Evolutionary conservation across 2,888 invertebrate genomes (phyloP).

Genomic region (Drosophila birchii): DNA sequence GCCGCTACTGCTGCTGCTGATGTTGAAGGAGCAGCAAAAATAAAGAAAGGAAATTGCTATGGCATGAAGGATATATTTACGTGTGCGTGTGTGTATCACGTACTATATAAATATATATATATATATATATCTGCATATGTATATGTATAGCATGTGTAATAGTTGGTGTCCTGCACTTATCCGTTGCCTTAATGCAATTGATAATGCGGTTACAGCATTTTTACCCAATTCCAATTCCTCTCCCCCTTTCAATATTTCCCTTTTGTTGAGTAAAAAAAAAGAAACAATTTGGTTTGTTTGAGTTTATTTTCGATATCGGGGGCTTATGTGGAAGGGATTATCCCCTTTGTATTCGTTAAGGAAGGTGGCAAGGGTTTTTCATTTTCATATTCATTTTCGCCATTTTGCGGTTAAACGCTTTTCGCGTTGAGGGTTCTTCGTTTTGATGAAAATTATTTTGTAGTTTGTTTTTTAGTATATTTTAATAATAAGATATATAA

Average conservation of each 20-base stretch:
- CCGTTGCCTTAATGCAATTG: slow-evolving; percentile 38
- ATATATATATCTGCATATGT: background rate
- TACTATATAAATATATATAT: slow-evolving; percentile 5
- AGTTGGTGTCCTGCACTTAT: slow-evolving; percentile 30
- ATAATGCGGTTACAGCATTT: slow-evolving; percentile 38
- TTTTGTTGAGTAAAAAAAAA: slow-evolving; percentile 1
- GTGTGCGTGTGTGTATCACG: slow-evolving; percentile 22
- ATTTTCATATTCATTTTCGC: background rate
- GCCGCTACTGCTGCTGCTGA: slow-evolving; percentile 1
- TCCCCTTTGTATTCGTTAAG: slow-evolving; percentile 14
- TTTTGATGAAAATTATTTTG: background rate
- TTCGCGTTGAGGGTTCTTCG: background rate
- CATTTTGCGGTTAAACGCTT: background rate
- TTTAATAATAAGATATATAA: too few species aligned
- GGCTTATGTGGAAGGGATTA: slow-evolving; percentile 31
- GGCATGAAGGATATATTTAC: slow-evolving; percentile 64
- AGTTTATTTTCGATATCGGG: slow-evolving; percentile 31
- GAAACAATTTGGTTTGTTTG: slow-evolving; percentile 30
- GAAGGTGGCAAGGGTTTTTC: background rate
- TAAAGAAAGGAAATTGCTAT: slow-evolving; percentile 50
- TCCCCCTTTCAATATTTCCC: background rate
- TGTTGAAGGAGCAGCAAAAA: slow-evolving; percentile 52
- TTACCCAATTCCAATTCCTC: background rate
- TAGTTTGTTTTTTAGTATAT: too few species aligned
- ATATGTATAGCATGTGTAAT: background rate